Evolutionary conservation across 2,888 invertebrate genomes (phyloP).

Genomic region (Crossocerus cetratus): DNA sequence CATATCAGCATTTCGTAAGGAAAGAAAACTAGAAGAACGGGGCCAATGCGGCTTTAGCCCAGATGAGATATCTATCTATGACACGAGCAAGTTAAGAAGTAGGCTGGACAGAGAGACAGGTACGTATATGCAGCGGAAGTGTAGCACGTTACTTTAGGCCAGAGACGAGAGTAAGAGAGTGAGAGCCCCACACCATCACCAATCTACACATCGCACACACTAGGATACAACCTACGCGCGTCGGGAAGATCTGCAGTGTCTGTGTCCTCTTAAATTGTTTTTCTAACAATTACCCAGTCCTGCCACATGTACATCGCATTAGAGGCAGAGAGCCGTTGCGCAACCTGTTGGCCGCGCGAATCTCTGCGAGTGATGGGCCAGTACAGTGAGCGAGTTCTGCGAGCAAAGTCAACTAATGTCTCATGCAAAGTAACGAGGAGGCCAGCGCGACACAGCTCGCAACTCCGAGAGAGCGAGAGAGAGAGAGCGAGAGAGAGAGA

Average conservation of each 20-base stretch:
- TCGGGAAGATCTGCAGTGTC: background rate
- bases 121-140: slow-evolving; percentile 33
- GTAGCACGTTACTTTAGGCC: slow-evolving; percentile 63
- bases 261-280: slow-evolving; percentile 71
- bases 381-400: slow-evolving; percentile 41
- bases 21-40: slow-evolving; percentile 21
- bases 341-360: slow-evolving; percentile 18
- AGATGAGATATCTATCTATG: slow-evolving; percentile 34
- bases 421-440: slow-evolving; percentile 32
- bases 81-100: slow-evolving; percentile 44
- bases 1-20: slow-evolving; percentile 37
- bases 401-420: slow-evolving; percentile 36
- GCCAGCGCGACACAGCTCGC: slow-evolving; percentile 5
- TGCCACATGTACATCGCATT: slow-evolving; percentile 22
- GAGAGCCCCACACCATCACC: slow-evolving; percentile 68
- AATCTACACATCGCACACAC: slow-evolving; percentile 49
- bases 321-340: slow-evolving; percentile 21
- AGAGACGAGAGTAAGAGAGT: slow-evolving; percentile 41
- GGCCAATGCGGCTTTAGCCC: slow-evolving; percentile 19
- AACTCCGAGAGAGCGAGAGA: background rate
- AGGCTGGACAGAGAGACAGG: slow-evolving; percentile 34
- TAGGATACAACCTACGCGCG: background rate
- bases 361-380: slow-evolving; percentile 27
- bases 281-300: slow-evolving; percentile 70
- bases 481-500: background rate